Evolutionary conservation across 2,888 invertebrate genomes (phyloP).

Genomic region (Drosophila nigritarsus): DNA sequence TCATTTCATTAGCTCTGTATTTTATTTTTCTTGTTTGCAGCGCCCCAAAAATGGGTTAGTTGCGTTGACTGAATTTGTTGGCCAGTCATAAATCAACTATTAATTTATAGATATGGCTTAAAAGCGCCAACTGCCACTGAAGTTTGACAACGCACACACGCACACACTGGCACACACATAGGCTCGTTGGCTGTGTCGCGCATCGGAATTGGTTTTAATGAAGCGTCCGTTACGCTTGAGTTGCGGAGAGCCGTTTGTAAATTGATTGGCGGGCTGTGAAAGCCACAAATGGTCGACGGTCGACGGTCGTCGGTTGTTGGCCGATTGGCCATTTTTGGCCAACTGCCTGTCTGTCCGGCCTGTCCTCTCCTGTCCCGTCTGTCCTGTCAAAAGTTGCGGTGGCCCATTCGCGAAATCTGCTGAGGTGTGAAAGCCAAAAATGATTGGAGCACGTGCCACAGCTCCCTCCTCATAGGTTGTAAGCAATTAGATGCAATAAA

Average conservation of each 20-base stretch:
- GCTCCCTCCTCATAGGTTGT: conserved; percentile 26
- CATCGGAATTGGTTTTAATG: conserved; percentile 72
- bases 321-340: conserved; percentile 12
- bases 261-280: conserved; percentile 59
- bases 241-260: conserved; percentile 24
- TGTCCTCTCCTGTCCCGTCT: background rate
- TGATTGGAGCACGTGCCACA: conserved; percentile 75
- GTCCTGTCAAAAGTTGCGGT: conserved; percentile 11
- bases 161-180: conserved; percentile 1
- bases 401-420: conserved; percentile 56
- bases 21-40: background rate
- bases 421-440: conserved; percentile 72
- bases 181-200: conserved; percentile 38
- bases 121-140: conserved; percentile 20
- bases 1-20: background rate
- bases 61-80: background rate
- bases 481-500: conserved; percentile 79
- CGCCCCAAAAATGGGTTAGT: background rate
- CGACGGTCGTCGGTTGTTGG: conserved; percentile 8
- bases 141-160: background rate
- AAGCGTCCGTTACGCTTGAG: conserved; percentile 59
- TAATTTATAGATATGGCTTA: background rate
- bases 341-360: background rate
- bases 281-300: conserved; percentile 53
- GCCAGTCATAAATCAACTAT: conserved; percentile 7